A percentile compares a stretch with the other conserved stretches of the same genome.
phyloP scores from a whole-genome alignment of 2,113 vertebrate species.

The Prionailurus viverrinus region DNA sequence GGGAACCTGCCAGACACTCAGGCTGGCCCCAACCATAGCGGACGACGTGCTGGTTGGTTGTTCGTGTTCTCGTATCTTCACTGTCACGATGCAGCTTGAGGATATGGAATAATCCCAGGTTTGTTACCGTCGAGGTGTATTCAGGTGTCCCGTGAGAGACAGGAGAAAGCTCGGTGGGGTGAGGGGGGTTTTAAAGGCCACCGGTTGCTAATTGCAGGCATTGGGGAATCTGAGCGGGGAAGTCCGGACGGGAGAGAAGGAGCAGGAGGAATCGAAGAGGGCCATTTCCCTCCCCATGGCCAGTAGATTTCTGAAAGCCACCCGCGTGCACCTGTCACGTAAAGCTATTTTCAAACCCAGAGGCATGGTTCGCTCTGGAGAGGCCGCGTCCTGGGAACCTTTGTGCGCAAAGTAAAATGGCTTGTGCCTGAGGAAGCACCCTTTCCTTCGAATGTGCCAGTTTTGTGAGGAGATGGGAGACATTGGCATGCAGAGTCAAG shows the following conservation, averaged over 20 bases:
- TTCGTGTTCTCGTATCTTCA: neutral
- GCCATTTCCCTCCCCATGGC: neutral
- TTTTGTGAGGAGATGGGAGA: constrained; percentile 1
- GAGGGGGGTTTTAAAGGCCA: neutral
- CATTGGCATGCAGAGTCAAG: neutral
- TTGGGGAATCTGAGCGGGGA: neutral
- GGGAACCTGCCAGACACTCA: neutral
- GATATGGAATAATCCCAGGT: constrained; percentile 75
- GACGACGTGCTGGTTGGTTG: neutral
- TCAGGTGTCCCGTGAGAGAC: neutral
- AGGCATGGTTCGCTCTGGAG: constrained; percentile 31
- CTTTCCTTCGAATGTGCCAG: neutral
- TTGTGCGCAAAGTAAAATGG: neutral
- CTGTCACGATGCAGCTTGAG: constrained; percentile 45
- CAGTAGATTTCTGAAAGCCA: neutral
- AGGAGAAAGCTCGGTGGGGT: neutral
- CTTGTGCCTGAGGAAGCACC: neutral
- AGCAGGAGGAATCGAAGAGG: neutral
- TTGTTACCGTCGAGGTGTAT: neutral
- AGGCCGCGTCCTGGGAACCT: neutral
- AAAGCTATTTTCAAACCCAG: neutral
- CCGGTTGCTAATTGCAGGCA: constrained; percentile 45
- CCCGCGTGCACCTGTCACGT: neutral
- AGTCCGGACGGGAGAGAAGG: neutral
- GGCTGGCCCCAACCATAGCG: neutral